A percentile compares a stretch with the other conserved stretches of the same genome.
phyloP scores from a whole-genome alignment of 2,888 invertebrate species.

The Choreutis nemorana region DNA sequence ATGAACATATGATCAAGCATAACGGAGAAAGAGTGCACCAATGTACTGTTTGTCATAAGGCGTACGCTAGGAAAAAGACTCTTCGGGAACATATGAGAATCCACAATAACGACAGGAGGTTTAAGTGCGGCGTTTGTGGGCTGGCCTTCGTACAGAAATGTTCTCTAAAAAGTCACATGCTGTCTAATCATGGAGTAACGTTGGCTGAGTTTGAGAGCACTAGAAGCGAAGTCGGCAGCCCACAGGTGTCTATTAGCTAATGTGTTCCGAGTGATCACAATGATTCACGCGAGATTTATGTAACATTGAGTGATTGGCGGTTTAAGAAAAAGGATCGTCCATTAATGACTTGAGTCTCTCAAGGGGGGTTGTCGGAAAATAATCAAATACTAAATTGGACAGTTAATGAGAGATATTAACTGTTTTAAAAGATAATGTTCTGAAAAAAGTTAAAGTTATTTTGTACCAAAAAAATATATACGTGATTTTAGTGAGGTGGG shows the following conservation, averaged over 20 bases:
- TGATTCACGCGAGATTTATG: background rate
- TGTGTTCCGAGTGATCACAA: background rate
- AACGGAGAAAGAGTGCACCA: conserved; percentile 44
- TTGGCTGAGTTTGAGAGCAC: conserved; percentile 33
- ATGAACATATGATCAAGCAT: conserved; percentile 53
- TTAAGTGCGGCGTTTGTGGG: conserved; percentile 42
- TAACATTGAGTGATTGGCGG: background rate
- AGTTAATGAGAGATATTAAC: too few relatives aligned
- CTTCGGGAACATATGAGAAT: conserved; percentile 51
- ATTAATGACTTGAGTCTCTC: too few relatives aligned
- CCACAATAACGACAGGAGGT: conserved; percentile 48
- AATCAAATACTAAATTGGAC: too few relatives aligned
- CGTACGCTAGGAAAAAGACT: conserved; percentile 50
- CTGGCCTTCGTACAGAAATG: conserved; percentile 49
- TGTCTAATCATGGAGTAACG: conserved; percentile 44
- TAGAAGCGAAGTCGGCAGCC: conserved; percentile 9
- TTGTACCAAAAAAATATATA: too few relatives aligned
- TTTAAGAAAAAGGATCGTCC: background rate
- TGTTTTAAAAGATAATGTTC: too few relatives aligned
- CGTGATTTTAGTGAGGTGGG: too few relatives aligned
- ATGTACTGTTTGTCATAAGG: conserved; percentile 39
- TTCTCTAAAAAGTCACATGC: conserved; percentile 49
- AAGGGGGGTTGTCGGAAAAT: too few relatives aligned
- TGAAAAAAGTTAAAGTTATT: too few relatives aligned
- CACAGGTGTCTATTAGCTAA: conserved; percentile 5